These are phyloP conservation scores for Dasyprocta punctata DNA, from an alignment of 2,113 vertebrate genomes.

Conservation along the genomic window DNA sequence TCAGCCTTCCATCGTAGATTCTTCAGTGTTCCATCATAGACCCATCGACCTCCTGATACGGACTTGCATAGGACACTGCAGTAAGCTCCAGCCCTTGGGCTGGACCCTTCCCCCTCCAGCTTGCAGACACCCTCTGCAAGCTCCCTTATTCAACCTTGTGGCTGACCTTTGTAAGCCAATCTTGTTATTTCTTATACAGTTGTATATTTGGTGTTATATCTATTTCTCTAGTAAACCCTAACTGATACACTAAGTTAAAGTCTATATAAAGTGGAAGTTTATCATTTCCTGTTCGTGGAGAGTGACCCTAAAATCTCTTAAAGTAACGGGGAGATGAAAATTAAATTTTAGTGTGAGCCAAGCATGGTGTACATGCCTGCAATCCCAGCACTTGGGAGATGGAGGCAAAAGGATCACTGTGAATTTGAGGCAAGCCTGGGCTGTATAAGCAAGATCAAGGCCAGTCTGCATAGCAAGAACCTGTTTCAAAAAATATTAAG, in stretches of 20 bases:
- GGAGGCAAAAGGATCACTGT: neutral
- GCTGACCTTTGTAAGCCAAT: too few species aligned
- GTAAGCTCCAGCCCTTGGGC: too few species aligned
- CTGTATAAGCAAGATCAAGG: neutral
- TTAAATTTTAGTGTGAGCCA: neutral
- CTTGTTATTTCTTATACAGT: too few species aligned
- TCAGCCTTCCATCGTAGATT: too few species aligned
- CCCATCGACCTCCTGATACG: too few species aligned
- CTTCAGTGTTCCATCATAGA: too few species aligned
- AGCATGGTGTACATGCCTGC: neutral
- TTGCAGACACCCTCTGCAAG: too few species aligned
- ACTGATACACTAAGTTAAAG: neutral
- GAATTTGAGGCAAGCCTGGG: neutral
- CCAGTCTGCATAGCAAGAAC: neutral
- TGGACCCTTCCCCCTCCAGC: too few species aligned
- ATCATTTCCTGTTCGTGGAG: neutral
- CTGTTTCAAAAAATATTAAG: neutral
- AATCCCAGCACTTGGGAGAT: neutral
- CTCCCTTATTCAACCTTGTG: too few species aligned
- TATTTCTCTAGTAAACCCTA: too few species aligned
- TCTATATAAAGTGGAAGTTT: conserved; percentile 2
- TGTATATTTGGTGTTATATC: too few species aligned
- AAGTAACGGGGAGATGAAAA: neutral
- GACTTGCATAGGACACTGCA: too few species aligned
- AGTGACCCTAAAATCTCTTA: neutral